phyloP scores from a whole-genome alignment of 2,888 invertebrate genomes.

The Brachylomia viminalis region DNA sequence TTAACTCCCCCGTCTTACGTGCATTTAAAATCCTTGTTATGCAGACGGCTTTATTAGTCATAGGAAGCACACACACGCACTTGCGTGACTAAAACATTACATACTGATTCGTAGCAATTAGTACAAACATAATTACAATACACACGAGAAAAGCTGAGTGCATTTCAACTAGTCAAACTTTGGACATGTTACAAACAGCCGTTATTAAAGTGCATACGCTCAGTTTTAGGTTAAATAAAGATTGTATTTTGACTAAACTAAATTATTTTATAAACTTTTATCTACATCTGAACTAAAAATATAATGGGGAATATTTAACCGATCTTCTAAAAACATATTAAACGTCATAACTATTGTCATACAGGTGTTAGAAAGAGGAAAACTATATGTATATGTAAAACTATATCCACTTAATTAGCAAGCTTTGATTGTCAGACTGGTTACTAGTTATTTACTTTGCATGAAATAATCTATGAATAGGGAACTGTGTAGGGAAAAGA shows the following conservation, averaged over 20 bases:
- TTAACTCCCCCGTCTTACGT: not conserved
- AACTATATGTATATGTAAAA: no score
- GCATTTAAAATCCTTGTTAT: not conserved
- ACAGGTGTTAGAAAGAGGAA: no score
- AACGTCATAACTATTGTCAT: no score
- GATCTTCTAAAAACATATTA: no score
- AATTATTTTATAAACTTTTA: not conserved
- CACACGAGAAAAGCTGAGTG: constrained; percentile 51
- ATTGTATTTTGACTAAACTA: constrained; percentile 9
- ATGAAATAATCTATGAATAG: no score
- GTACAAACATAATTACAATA: constrained; percentile 29
- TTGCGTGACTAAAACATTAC: not conserved
- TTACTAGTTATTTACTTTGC: no score
- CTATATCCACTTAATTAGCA: no score
- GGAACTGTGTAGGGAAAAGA: no score
- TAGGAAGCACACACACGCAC: no score
- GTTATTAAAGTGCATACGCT: constrained; percentile 30
- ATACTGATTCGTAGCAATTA: constrained; percentile 29
- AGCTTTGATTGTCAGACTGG: no score
- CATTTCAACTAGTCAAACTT: constrained; percentile 54
- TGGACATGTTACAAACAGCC: constrained; percentile 39
- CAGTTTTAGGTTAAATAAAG: constrained; percentile 24
- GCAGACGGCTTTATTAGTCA: not conserved
- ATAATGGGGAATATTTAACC: not conserved
- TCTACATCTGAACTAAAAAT: not conserved